Conservation (phyloP, 2,113 vertebrate genomes). For the Nicator chloris region DNA sequence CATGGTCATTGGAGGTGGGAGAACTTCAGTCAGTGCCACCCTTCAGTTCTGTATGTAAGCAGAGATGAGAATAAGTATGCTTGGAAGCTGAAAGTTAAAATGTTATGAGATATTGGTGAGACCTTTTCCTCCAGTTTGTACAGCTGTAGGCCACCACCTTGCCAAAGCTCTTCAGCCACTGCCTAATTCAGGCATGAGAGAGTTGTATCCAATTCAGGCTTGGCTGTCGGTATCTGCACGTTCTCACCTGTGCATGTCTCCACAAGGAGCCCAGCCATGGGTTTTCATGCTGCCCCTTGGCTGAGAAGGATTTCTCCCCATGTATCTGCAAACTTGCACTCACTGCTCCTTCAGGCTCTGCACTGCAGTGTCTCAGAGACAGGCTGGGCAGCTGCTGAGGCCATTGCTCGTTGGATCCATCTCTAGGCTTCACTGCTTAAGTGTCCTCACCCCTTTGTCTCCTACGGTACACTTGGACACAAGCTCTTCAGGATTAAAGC, state of each 20-base stretch:
- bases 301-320: neutral
- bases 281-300: neutral
- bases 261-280: fast-evolving
- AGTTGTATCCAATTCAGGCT: neutral
- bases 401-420: neutral
- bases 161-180: neutral
- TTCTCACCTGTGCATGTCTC: neutral
- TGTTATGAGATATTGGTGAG: neutral
- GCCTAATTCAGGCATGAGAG: neutral
- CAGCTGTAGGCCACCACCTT: neutral
- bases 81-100: neutral
- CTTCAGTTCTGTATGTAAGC: neutral
- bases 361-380: neutral
- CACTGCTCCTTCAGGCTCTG: neutral
- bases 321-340: neutral
- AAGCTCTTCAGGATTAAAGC: neutral
- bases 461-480: neutral
- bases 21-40: neutral
- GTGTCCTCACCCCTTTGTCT: neutral
- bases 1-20: neutral
- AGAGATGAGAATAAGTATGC: neutral
- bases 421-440: neutral
- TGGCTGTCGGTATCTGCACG: neutral
- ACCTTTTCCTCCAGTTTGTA: neutral
- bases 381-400: neutral